Percentiles rank a stretch among this genome's conserved stretches.
phyloP scores from a whole-genome alignment of 2,888 invertebrate species.

The Nephrotoma guestfalica region DNA sequence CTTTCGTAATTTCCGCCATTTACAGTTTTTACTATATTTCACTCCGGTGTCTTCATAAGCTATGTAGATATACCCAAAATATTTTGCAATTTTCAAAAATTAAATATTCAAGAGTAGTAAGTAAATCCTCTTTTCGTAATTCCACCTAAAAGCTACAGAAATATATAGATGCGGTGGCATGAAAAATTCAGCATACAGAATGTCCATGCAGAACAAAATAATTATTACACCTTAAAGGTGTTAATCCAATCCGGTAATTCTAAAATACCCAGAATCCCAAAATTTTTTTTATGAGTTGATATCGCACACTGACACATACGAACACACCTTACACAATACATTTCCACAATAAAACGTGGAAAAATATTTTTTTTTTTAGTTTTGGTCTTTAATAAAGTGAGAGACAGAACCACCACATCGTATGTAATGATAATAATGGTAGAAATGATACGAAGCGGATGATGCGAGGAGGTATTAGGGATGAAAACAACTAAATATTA shows the following conservation, averaged over 20 bases:
- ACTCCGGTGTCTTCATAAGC: not conserved
- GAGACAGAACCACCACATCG: not conserved
- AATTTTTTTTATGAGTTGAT: not conserved
- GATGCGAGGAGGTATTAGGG: not conserved
- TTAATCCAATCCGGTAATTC: not conserved
- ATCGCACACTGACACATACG: not conserved
- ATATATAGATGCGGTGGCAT: not conserved
- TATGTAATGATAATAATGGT: not conserved
- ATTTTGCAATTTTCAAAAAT: not conserved
- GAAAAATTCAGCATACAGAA: not conserved
- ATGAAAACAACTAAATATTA: not conserved
- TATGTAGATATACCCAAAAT: too few relatives aligned
- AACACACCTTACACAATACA: too few relatives aligned
- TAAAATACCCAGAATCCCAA: not conserved
- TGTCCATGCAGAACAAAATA: not conserved
- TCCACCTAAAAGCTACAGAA: not conserved
- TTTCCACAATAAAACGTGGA: not conserved
- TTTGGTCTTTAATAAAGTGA: not conserved
- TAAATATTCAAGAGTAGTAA: not conserved
- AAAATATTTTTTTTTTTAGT: not conserved
- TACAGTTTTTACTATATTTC: not conserved
- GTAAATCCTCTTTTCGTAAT: not conserved
- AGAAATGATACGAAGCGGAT: not conserved
- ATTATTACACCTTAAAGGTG: not conserved
- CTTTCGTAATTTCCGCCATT: too few relatives aligned